These are phyloP conservation scores for Druceiella hillmani DNA, from an alignment of 2,888 invertebrate genomes.

Conservation along the genomic window DNA sequence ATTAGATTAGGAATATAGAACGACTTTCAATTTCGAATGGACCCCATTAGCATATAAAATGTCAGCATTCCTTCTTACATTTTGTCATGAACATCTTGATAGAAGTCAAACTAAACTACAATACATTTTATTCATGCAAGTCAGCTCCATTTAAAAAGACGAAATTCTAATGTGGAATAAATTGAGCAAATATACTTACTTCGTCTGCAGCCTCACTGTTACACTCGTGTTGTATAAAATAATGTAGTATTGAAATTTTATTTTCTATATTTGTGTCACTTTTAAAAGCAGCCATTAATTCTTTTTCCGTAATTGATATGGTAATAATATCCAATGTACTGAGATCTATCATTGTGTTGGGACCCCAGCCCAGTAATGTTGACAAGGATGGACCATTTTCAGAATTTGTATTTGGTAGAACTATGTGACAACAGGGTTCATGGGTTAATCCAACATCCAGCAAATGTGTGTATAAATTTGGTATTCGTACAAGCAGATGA, in stretches of 20 bases:
- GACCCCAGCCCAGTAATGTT: constrained; percentile 54
- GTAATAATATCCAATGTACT: constrained; percentile 69
- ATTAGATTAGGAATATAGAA: no score
- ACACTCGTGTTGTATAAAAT: constrained; percentile 70
- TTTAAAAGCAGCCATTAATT: constrained; percentile 64
- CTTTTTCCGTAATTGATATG: constrained; percentile 58
- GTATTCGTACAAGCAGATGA: constrained; percentile 76
- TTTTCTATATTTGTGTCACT: constrained; percentile 63
- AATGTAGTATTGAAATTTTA: constrained; percentile 76
- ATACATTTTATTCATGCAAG: no score
- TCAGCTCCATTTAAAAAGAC: no score
- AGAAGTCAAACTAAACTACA: no score
- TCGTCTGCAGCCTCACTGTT: constrained; percentile 71
- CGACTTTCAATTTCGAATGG: no score
- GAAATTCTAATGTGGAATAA: no score
- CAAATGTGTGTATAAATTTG: constrained; percentile 78
- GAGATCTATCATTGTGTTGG: constrained; percentile 57
- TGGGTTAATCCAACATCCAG: constrained; percentile 79
- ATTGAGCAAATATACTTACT: constrained; percentile 46
- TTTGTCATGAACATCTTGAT: no score
- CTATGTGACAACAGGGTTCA: constrained; percentile 78
- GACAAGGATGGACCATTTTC: constrained; percentile 60
- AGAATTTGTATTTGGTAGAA: constrained; percentile 57
- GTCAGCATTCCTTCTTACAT: no score
- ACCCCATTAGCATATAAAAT: no score